phyloP scores from a whole-genome alignment of 2,888 invertebrate species.

The Orthonevra nobilis region DNA sequence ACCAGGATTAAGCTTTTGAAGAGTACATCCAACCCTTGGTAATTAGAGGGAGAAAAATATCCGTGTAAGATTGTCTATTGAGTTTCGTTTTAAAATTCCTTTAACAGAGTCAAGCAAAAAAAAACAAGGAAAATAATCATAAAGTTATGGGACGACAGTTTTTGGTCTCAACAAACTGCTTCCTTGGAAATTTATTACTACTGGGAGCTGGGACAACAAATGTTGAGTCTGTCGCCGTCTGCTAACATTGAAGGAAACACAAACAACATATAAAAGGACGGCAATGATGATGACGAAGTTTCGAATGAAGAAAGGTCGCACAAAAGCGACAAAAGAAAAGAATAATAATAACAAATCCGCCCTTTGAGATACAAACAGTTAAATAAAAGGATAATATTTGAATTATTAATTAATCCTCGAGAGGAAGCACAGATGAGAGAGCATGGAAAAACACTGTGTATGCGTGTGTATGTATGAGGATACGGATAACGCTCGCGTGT shows the following conservation, averaged over 20 bases:
- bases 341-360: conserved; percentile 51
- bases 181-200: conserved; percentile 21
- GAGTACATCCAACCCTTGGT: not conserved
- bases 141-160: not conserved
- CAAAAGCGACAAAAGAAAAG: not conserved
- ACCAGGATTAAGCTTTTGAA: not conserved
- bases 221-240: conserved; percentile 1
- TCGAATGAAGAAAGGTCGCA: conserved; percentile 2
- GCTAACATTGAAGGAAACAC: not conserved
- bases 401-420: conserved; percentile 56
- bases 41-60: conserved; percentile 25
- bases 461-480: not conserved
- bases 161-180: not conserved
- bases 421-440: conserved; percentile 19
- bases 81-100: conserved; percentile 13
- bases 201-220: conserved; percentile 6
- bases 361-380: conserved; percentile 44
- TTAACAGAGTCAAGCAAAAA: conserved; percentile 6
- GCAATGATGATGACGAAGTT: not conserved
- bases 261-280: not conserved
- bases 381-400: conserved; percentile 53
- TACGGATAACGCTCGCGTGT: not conserved
- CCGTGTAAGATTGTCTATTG: too few species aligned
- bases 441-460: not conserved
- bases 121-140: conserved; percentile 19